Percentiles rank a stretch among this genome's conserved stretches.
These are phyloP conservation scores for Anarhynchus alexandrinus DNA, from an alignment of 2,113 vertebrate species.

Conservation along the genomic window DNA sequence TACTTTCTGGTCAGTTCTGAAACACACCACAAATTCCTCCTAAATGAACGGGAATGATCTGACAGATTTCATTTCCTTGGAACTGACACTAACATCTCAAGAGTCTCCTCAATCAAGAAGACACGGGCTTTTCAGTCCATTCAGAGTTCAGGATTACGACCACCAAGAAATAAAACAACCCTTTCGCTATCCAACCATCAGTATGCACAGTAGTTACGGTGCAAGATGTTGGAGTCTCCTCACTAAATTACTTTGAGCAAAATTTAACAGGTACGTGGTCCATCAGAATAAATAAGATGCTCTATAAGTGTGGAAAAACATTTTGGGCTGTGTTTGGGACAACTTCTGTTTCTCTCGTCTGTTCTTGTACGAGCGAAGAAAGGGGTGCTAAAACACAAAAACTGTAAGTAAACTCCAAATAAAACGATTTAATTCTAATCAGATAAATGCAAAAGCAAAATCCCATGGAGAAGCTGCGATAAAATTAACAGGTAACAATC, in stretches of 20 bases:
- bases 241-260: neutral
- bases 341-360: neutral
- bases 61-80: neutral
- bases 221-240: neutral
- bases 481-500: neutral
- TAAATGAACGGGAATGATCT: neutral
- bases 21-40: neutral
- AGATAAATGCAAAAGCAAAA: neutral
- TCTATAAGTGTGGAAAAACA: neutral
- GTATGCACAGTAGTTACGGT: neutral
- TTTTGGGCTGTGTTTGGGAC: neutral
- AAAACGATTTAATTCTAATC: neutral
- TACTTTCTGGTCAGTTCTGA: neutral
- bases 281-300: neutral
- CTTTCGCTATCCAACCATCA: neutral
- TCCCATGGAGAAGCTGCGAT: neutral
- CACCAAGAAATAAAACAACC: neutral
- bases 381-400: neutral
- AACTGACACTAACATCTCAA: neutral
- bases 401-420: neutral
- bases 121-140: neutral
- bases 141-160: neutral
- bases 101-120: neutral
- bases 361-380: neutral
- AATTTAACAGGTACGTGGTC: neutral